These are phyloP conservation scores for Elephantulus edwardii DNA, from an alignment of 2,113 vertebrate genomes.

Conservation along the genomic window DNA sequence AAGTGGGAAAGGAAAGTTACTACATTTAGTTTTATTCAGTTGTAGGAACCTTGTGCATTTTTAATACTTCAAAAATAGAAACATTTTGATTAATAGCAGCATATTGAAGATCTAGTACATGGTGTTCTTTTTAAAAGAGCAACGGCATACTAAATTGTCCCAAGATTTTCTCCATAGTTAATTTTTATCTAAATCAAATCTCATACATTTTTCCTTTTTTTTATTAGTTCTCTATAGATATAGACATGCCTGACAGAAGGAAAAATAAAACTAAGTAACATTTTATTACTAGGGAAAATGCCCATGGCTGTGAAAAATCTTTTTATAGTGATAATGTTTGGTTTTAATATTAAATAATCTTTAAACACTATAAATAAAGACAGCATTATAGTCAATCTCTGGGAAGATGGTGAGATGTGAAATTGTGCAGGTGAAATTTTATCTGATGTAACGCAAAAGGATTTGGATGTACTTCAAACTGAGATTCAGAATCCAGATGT, in stretches of 20 bases:
- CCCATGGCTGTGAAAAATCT: slow-evolving; percentile 51
- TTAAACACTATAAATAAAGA: slow-evolving; percentile 53
- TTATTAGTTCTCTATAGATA: background rate
- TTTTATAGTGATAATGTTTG: slow-evolving; percentile 70
- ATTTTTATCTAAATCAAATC: slow-evolving; percentile 26
- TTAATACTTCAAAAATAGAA: background rate
- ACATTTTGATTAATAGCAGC: slow-evolving; percentile 46
- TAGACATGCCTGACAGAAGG: slow-evolving; percentile 49
- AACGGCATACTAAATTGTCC: background rate
- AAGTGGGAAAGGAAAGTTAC: background rate
- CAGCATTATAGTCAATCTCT: slow-evolving; percentile 34
- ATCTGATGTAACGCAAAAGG: slow-evolving; percentile 65
- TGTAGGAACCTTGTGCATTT: slow-evolving; percentile 56
- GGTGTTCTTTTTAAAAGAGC: slow-evolving; percentile 48
- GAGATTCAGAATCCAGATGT: slow-evolving; percentile 60
- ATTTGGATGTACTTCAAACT: slow-evolving; percentile 62
- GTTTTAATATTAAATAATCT: slow-evolving; percentile 78
- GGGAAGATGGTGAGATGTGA: slow-evolving; percentile 55
- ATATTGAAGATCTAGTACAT: background rate
- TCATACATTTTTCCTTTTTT: background rate
- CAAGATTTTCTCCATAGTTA: slow-evolving; percentile 2
- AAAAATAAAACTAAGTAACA: slow-evolving; percentile 56
- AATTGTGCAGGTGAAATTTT: slow-evolving; percentile 58
- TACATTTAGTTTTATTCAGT: background rate
- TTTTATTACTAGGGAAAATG: slow-evolving; percentile 64